A percentile compares a stretch with the other conserved stretches of the same genome.
Evolutionary conservation across 2,797 vertebrate genomes (phyloP).

Genomic region (Leptodactylus fallax): DNA sequence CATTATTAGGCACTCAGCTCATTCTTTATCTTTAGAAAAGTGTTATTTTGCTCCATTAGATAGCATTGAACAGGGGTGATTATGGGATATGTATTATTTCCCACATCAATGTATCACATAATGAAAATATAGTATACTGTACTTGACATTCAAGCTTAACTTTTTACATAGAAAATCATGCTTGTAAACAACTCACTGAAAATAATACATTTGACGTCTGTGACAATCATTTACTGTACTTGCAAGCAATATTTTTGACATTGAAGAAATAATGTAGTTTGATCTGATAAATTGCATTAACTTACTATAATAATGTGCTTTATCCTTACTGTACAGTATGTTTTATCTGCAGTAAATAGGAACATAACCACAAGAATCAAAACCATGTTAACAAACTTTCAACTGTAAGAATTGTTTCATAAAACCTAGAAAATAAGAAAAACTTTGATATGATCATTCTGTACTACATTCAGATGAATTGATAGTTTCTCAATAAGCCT

Average conservation of each 20-base stretch:
- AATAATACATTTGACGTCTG: not conserved
- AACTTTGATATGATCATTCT: not conserved
- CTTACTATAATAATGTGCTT: not conserved
- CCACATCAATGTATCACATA: not conserved
- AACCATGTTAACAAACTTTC: not conserved
- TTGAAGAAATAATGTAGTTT: not conserved
- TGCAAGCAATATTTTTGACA: not conserved
- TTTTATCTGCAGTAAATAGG: not conserved
- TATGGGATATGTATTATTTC: slow-evolving; percentile 19
- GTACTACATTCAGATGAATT: not conserved
- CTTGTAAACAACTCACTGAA: not conserved
- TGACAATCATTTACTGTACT: not conserved
- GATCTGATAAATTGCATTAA: not conserved
- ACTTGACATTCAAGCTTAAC: not conserved
- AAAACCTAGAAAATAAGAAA: not conserved
- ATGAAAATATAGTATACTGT: too few relatives aligned
- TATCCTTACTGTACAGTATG: too few relatives aligned
- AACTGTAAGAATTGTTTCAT: not conserved
- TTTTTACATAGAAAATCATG: not conserved
- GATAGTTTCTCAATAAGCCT: not conserved
- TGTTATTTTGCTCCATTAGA: slow-evolving; percentile 26
- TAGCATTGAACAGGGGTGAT: not conserved
- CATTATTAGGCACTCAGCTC: slow-evolving; percentile 8
- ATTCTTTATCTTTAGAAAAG: slow-evolving; percentile 15
- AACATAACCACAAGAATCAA: too few relatives aligned